These are phyloP conservation scores for Scotopteryx bipunctaria DNA, from an alignment of 2,888 invertebrate genomes.

Conservation along the genomic window DNA sequence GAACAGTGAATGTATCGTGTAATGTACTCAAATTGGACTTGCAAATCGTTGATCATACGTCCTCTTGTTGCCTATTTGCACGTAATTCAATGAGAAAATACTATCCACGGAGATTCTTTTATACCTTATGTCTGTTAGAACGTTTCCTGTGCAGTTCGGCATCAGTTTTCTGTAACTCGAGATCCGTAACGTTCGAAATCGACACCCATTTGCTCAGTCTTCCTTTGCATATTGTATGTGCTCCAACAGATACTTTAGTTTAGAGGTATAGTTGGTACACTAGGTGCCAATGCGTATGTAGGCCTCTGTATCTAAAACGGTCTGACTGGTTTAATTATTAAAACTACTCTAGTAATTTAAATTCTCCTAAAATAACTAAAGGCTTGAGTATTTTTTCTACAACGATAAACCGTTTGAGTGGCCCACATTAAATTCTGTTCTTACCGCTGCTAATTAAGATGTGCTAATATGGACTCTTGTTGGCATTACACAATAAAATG, in stretches of 20 bases:
- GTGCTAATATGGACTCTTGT: constrained; percentile 51
- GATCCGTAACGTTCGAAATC: constrained; percentile 51
- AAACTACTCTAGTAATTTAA: constrained; percentile 4
- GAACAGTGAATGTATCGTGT: neutral
- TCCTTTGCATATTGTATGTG: constrained; percentile 38
- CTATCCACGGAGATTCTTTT: neutral
- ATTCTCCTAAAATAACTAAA: constrained; percentile 2
- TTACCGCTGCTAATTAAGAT: constrained; percentile 42
- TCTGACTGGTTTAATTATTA: constrained; percentile 24
- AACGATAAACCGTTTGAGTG: constrained; percentile 25
- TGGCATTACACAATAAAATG: constrained; percentile 62
- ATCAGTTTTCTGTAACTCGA: constrained; percentile 54
- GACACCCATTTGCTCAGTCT: constrained; percentile 41
- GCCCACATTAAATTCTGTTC: constrained; percentile 31
- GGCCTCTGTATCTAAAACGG: constrained; percentile 19
- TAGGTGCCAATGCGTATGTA: constrained; percentile 20
- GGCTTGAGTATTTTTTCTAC: constrained; percentile 1
- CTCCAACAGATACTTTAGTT: constrained; percentile 19
- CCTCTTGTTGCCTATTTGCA: constrained; percentile 5
- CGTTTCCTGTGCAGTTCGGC: constrained; percentile 53
- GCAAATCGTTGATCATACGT: constrained; percentile 1
- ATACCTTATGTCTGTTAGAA: constrained; percentile 34
- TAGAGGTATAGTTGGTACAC: constrained; percentile 10
- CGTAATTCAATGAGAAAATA: neutral
- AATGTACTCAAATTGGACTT: neutral